Percentiles rank a stretch among this genome's conserved stretches.
These are phyloP conservation scores for Tetraodon nigroviridis DNA, from an alignment of 2,113 vertebrate genomes.

Conservation along the genomic window DNA sequence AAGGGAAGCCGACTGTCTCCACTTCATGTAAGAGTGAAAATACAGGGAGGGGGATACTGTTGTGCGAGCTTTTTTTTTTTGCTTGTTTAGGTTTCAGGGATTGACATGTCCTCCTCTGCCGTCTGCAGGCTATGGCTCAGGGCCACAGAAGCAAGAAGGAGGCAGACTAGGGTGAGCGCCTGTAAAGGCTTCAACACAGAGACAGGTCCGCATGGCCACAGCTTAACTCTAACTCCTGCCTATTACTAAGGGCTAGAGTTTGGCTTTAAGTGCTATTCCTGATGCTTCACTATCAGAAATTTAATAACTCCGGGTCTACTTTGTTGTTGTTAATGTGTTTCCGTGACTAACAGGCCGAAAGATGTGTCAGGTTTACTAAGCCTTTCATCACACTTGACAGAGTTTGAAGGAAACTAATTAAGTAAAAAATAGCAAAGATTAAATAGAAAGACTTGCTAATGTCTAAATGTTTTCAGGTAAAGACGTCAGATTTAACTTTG, in stretches of 20 bases:
- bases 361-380: constrained; percentile 38
- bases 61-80: constrained; percentile 58
- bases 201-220: constrained; percentile 51
- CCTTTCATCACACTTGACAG: constrained; percentile 37
- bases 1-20: constrained; percentile 39
- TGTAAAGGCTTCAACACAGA: constrained; percentile 39
- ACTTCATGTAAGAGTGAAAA: constrained; percentile 21
- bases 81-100: constrained; percentile 60
- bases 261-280: constrained; percentile 56
- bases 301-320: constrained; percentile 54
- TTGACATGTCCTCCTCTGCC: constrained; percentile 54
- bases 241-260: constrained; percentile 53
- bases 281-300: constrained; percentile 60
- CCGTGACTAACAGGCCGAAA: constrained; percentile 48
- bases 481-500: constrained; percentile 8
- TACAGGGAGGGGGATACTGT: constrained; percentile 22
- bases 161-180: constrained; percentile 6
- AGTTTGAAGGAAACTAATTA: constrained; percentile 27
- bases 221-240: constrained; percentile 64
- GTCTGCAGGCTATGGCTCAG: constrained; percentile 40
- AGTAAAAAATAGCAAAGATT: constrained; percentile 25
- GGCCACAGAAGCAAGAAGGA: constrained; percentile 21
- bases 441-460: constrained; percentile 14
- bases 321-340: constrained; percentile 59
- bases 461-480: constrained; percentile 24